phyloP scores from a whole-genome alignment of 2,113 vertebrate genomes.

The Lonchura striata region DNA sequence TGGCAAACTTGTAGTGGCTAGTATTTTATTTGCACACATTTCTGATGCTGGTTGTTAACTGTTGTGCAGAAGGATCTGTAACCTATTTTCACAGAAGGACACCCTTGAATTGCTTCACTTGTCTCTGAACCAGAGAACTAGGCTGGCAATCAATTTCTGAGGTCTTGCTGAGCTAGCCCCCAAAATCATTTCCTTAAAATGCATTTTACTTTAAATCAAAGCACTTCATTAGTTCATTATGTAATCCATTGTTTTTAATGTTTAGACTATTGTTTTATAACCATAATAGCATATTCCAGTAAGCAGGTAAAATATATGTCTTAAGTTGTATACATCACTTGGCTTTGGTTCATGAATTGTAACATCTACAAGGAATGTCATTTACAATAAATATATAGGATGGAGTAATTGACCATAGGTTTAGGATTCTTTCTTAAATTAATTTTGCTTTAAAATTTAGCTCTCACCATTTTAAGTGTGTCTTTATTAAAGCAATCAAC shows the following conservation, averaged over 20 bases:
- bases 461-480: background rate
- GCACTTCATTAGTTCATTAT: background rate
- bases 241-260: background rate
- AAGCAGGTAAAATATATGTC: background rate
- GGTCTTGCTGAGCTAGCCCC: background rate
- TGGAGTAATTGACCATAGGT: background rate
- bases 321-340: background rate
- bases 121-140: background rate
- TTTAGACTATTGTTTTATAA: constrained; percentile 7
- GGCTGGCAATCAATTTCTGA: background rate
- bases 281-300: background rate
- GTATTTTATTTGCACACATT: background rate
- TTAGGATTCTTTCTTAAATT: background rate
- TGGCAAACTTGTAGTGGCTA: background rate
- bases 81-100: background rate
- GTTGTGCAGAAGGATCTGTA: background rate
- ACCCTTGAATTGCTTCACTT: background rate
- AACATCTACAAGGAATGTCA: background rate
- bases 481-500: background rate
- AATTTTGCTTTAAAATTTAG: background rate
- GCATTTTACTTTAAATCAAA: constrained; percentile 1
- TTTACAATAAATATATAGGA: background rate
- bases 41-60: background rate
- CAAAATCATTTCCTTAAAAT: background rate
- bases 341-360: background rate